Evolutionary conservation across 2,797 vertebrate species (phyloP).

Genomic region (Falco berigora): DNA sequence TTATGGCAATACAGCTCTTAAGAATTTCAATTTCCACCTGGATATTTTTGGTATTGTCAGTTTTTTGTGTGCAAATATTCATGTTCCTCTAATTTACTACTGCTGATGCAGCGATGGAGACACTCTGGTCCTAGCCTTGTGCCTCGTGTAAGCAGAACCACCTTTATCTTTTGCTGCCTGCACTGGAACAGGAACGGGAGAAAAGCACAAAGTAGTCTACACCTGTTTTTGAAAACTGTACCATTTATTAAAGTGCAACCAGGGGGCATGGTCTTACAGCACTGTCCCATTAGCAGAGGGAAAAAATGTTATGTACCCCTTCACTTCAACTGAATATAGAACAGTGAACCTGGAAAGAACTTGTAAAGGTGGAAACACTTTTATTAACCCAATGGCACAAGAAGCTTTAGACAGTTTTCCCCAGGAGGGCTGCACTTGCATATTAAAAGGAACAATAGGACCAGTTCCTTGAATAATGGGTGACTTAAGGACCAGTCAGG

Average conservation of each 20-base stretch:
- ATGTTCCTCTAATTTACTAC: background rate
- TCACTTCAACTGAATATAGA: background rate
- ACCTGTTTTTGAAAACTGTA: constrained; percentile 20
- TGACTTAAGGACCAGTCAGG: background rate
- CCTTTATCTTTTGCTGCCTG: background rate
- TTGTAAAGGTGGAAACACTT: background rate
- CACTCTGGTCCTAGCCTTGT: background rate
- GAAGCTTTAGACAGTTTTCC: constrained; percentile 8
- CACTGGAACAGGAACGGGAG: rapidly evolving
- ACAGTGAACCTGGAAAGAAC: background rate
- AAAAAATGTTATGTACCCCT: background rate
- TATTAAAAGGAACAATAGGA: background rate
- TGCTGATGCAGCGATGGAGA: background rate
- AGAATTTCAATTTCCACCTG: background rate
- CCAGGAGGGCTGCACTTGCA: constrained; percentile 12
- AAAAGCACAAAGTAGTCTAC: background rate
- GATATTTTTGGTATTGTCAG: background rate
- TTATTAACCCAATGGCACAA: constrained; percentile 23
- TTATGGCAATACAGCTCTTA: background rate
- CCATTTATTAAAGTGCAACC: constrained; percentile 65
- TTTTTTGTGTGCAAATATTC: background rate
- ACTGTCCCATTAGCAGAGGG: background rate
- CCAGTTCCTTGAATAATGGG: background rate
- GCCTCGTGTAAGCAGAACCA: background rate
- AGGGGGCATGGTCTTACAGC: constrained; percentile 27